Percentiles rank a stretch among this genome's conserved stretches.
These are phyloP conservation scores for Melanostigma gelatinosum DNA, from an alignment of 2,113 vertebrate genomes.

Conservation along the genomic window DNA sequence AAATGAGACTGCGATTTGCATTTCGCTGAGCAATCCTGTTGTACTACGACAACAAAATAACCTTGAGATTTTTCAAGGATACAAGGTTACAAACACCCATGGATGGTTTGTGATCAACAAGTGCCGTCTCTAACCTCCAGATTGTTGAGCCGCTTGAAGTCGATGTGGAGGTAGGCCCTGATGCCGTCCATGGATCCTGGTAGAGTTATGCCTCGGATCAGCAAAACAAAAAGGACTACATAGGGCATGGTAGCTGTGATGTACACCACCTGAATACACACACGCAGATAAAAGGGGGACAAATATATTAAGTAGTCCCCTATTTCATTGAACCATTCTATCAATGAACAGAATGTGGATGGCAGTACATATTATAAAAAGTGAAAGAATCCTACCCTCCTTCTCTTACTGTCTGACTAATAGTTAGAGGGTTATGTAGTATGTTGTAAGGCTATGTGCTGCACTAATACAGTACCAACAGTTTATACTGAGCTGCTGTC, in stretches of 20 bases:
- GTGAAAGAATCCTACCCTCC: neutral
- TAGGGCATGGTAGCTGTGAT: slow-evolving; percentile 99
- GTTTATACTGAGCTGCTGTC: neutral
- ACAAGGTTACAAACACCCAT: neutral
- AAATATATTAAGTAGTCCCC: neutral
- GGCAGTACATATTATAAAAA: neutral
- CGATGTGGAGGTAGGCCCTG: slow-evolving; percentile 93
- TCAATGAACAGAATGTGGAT: neutral
- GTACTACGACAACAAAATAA: no score
- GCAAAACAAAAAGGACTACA: slow-evolving; percentile 92
- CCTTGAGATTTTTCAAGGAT: no score
- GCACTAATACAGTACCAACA: neutral
- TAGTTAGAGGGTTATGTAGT: no score
- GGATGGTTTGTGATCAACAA: neutral
- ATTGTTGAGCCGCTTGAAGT: slow-evolving; percentile 92
- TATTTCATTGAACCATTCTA: neutral
- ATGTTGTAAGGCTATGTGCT: neutral
- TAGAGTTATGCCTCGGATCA: slow-evolving; percentile 94
- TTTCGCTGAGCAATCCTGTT: no score
- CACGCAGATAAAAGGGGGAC: neutral
- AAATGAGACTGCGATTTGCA: neutral
- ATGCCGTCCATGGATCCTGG: slow-evolving; percentile 94
- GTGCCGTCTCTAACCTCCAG: slow-evolving; percentile 85
- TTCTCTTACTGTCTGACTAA: neutral
- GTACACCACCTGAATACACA: slow-evolving; percentile 92